Evolutionary conservation across 2,797 vertebrate species (phyloP), one percentile per base, ranked within the genome.

Genomic region (Tinamus major): DNA sequence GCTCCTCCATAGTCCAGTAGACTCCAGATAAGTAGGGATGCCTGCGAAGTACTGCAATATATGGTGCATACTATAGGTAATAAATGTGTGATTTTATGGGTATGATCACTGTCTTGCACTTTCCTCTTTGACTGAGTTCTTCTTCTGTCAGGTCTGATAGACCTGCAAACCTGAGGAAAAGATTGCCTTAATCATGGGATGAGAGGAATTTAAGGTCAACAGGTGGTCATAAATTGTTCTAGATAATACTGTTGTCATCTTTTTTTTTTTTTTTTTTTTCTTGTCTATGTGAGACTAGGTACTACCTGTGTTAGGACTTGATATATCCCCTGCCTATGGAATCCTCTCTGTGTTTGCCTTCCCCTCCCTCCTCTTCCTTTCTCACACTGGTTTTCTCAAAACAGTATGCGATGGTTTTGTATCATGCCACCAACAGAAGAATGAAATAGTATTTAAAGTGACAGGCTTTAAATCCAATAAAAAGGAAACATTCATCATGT

Each of bases 221-320:
- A 35, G 17, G 3, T 41, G n/a, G 21, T 49, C 37, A 33, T n/a
- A 9, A 16, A 3, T 14, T 82, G 31, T 19, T 89, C 6, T 76
- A 42, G 59, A 33, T 48, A n/a, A 6, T 62, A 61, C 59, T 87
- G 49, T 39, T 3, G 0, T 61, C 3, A 1, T 24, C 0, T 0
- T 44, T 79, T 85, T 17, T 17, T 18, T 71, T 2, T 1, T 24
- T 0, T 0, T 44, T 79, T 85, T 17, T 17, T 18, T 71, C 2
- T 1, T 33, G 39, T 75, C 13, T 68, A 0, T 3, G 9, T 39
- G 70, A 74, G 69, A 41, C 55, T 46, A 3, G 17, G 31, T 7
- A 29, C 10, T 79, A 64, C 67, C 14, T 61, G 49, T 17, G 12
- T 35, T 46, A 51, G 65, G 53, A 31, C 2, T 1, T 70, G 31